Evolutionary conservation across 2,113 vertebrate species (phyloP).

Genomic region (Grus americana): DNA sequence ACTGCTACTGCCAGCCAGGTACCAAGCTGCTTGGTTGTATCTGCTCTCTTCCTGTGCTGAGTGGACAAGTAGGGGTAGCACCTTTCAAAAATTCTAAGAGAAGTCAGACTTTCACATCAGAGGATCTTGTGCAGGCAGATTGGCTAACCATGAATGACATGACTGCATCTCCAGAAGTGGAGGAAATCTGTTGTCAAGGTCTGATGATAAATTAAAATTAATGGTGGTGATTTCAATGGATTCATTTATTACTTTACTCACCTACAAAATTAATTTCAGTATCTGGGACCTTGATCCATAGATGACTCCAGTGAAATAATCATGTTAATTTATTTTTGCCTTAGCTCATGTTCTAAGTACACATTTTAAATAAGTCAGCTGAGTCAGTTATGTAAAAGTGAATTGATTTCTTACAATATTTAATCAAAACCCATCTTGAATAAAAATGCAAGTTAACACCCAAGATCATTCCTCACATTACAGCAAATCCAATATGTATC

Average conservation of each 20-base stretch:
- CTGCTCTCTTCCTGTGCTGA: not conserved
- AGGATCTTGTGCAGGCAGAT: not conserved
- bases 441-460: not conserved
- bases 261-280: not conserved
- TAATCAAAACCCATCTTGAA: not conserved
- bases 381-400: not conserved
- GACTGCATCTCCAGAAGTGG: not conserved
- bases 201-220: not conserved
- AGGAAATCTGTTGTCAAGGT: not conserved
- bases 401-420: not conserved
- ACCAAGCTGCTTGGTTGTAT: not conserved
- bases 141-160: not conserved
- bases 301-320: not conserved
- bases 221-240: not conserved
- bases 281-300: not conserved
- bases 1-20: not conserved
- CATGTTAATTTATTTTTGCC: not conserved
- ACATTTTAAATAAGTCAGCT: not conserved
- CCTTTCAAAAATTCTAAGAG: not conserved
- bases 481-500: not conserved
- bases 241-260: not conserved
- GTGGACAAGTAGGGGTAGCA: not conserved
- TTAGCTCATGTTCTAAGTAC: not conserved
- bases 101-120: not conserved
- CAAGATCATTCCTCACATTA: not conserved